phyloP scores from a whole-genome alignment of 1,140 invertebrate species.

The Penaeus japonicus region DNA sequence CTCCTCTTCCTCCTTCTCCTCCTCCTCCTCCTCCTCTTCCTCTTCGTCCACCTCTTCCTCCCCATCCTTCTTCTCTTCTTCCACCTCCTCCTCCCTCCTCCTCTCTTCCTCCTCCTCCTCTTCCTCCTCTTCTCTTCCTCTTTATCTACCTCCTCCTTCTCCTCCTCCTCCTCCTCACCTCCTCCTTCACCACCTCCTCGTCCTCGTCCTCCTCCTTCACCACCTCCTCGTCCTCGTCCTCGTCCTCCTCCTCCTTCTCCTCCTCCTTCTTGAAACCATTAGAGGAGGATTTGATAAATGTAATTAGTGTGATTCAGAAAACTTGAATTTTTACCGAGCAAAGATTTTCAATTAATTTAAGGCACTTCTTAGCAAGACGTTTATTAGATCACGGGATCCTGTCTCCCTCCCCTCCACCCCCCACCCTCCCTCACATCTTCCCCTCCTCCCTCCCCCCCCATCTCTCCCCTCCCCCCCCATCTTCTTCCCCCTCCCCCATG shows the following conservation, averaged over 20 bases:
- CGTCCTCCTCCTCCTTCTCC: not conserved
- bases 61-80: not conserved
- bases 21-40: not conserved
- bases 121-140: too few relatives aligned
- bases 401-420: not conserved
- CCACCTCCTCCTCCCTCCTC: not conserved
- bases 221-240: not conserved
- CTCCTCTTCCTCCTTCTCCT: not conserved
- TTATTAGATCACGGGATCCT: conserved; percentile 47
- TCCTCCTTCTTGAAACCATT: conserved; percentile 22
- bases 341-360: conserved; percentile 52
- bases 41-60: not conserved
- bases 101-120: not conserved
- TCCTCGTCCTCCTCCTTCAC: not conserved
- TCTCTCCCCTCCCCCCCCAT: too few relatives aligned
- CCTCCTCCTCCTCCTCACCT: not conserved
- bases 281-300: conserved; percentile 48
- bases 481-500: too few relatives aligned
- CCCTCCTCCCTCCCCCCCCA: too few relatives aligned
- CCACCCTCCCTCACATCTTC: not conserved
- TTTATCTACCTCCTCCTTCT: not conserved
- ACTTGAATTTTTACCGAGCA: conserved; percentile 42
- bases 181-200: not conserved
- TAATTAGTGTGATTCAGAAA: conserved; percentile 50
- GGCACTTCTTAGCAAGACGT: conserved; percentile 26